These are phyloP conservation scores for Thamnophis elegans DNA, from an alignment of 2,797 vertebrate species.

Conservation along the genomic window DNA sequence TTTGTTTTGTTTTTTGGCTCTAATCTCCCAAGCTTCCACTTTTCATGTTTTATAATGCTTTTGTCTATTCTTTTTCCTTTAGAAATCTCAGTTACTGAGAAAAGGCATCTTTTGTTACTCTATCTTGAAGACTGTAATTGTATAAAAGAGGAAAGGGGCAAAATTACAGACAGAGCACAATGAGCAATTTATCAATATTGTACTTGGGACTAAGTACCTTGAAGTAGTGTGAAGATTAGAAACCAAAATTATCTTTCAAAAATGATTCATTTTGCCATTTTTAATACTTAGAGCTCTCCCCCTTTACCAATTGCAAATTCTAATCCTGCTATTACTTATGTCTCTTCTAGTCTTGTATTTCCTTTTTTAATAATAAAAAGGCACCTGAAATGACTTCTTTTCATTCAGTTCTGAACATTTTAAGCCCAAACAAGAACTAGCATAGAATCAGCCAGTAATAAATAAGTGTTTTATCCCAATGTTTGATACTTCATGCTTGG, in stretches of 20 bases:
- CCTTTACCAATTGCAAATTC: not conserved
- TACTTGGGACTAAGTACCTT: not conserved
- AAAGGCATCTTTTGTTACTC: not conserved
- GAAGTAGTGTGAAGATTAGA: not conserved
- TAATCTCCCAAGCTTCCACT: not conserved
- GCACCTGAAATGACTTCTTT: not conserved
- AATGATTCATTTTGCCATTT: not conserved
- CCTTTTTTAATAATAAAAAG: not conserved
- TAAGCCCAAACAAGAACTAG: too few relatives aligned
- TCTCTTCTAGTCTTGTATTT: not conserved
- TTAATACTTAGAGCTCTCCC: not conserved
- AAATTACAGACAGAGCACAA: not conserved
- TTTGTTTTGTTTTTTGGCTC: not conserved
- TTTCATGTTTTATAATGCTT: not conserved
- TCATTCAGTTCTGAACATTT: not conserved
- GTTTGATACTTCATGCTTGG: not conserved
- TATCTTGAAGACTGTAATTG: not conserved
- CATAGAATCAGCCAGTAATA: not conserved
- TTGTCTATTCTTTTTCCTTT: not conserved
- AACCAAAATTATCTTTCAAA: not conserved
- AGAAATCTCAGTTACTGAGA: not conserved
- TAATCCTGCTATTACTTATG: not conserved
- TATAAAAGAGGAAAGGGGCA: not conserved
- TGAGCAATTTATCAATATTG: slow-evolving; percentile 4
- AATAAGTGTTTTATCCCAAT: not conserved